Percentiles rank a stretch among this genome's conserved stretches.
phyloP scores from a whole-genome alignment of 2,888 invertebrate species.

The Celastrina argiolus region DNA sequence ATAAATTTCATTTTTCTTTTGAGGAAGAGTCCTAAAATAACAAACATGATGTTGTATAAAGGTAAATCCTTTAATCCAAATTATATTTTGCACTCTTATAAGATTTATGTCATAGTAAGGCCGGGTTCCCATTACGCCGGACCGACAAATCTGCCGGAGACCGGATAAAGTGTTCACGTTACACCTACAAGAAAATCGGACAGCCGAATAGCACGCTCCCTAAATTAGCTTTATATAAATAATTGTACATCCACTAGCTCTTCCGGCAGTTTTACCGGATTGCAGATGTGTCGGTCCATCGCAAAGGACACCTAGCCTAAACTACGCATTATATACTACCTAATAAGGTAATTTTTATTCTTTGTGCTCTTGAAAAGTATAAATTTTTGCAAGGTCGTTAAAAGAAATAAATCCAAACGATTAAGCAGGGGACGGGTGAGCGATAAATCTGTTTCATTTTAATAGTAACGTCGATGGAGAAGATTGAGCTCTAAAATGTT shows the following conservation, averaged over 20 bases:
- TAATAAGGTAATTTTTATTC: not conserved
- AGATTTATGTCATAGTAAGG: not conserved
- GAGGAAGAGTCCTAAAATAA: constrained; percentile 1
- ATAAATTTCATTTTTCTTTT: not conserved
- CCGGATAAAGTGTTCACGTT: too few relatives aligned
- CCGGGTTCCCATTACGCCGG: too few relatives aligned
- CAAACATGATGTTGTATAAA: not conserved
- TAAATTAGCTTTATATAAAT: too few relatives aligned
- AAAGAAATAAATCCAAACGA: constrained; percentile 26
- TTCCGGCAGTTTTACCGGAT: too few relatives aligned
- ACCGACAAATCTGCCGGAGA: too few relatives aligned
- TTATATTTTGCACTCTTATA: not conserved
- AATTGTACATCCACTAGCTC: too few relatives aligned
- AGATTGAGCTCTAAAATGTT: not conserved
- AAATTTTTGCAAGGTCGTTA: constrained; percentile 19
- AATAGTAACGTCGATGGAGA: constrained; percentile 24
- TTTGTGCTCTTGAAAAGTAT: not conserved
- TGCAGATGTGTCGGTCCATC: too few relatives aligned
- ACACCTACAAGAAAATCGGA: too few relatives aligned
- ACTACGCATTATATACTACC: too few relatives aligned
- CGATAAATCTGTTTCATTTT: constrained; percentile 30
- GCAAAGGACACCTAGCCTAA: too few relatives aligned
- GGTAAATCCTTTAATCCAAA: not conserved
- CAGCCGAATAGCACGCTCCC: too few relatives aligned
- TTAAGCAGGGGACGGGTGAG: constrained; percentile 25